phyloP scores from a whole-genome alignment of 2,113 vertebrate species.

The Ranitomeya variabilis region DNA sequence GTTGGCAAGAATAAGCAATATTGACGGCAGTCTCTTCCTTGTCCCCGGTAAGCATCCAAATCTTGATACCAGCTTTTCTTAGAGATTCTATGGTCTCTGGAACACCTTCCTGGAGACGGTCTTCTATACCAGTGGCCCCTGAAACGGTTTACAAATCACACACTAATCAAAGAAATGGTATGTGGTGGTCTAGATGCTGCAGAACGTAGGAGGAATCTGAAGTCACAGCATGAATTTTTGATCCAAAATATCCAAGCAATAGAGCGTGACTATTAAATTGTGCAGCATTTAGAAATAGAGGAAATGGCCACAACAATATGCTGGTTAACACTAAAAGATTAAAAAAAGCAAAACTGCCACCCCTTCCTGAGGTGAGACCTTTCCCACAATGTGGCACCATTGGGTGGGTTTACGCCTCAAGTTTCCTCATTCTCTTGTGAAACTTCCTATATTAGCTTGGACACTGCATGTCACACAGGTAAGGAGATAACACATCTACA shows the following conservation, averaged over 20 bases:
- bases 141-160: neutral
- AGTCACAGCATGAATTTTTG: no score
- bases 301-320: no score
- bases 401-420: neutral
- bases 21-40: conserved; percentile 95
- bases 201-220: neutral
- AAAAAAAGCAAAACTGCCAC: no score
- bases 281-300: no score
- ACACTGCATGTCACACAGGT: neutral
- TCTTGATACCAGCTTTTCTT: conserved; percentile 85
- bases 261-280: no score
- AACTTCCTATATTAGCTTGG: neutral
- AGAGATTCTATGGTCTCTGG: conserved; percentile 88
- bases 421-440: neutral
- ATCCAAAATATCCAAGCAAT: no score
- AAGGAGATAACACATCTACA: neutral
- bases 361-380: no score
- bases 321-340: no score
- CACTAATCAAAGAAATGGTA: neutral
- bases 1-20: conserved; percentile 86
- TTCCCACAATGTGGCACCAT: no score
- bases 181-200: neutral
- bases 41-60: conserved; percentile 96
- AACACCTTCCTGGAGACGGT: conserved; percentile 91
- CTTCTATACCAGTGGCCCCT: conserved; percentile 94